These are phyloP conservation scores for Drosophila busckii DNA, from an alignment of 1,140 invertebrate genomes.

Conservation along the genomic window DNA sequence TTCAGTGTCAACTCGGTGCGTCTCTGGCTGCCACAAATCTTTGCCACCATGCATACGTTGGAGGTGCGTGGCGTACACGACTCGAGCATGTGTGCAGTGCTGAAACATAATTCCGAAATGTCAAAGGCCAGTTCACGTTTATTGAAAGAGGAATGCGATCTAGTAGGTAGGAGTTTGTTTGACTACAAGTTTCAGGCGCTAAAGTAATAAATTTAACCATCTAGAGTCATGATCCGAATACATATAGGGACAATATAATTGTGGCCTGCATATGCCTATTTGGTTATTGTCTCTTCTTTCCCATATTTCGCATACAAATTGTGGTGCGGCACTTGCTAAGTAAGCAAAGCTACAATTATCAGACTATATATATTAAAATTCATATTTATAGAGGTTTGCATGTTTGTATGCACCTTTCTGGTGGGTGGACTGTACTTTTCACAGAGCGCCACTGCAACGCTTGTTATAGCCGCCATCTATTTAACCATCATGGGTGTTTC, in stretches of 20 bases:
- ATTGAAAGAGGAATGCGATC: constrained; percentile 38
- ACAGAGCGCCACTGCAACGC: constrained; percentile 2
- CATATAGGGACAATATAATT: constrained; percentile 49
- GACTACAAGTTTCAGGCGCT: constrained; percentile 21
- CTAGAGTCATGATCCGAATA: constrained; percentile 31
- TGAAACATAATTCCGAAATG: constrained; percentile 24
- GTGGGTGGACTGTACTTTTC: constrained; percentile 49
- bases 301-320: constrained; percentile 29
- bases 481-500: constrained; percentile 80
- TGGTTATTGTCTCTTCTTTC: constrained; percentile 49
- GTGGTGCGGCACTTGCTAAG: constrained; percentile 47
- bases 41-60: constrained; percentile 79
- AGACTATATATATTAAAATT: neutral
- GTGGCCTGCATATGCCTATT: constrained; percentile 40
- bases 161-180: constrained; percentile 55
- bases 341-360: constrained; percentile 14
- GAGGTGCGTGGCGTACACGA: constrained; percentile 79
- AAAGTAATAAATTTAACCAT: constrained; percentile 39
- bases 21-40: constrained; percentile 81
- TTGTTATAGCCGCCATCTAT: constrained; percentile 36
- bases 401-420: constrained; percentile 44
- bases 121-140: neutral
- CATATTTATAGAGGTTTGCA: constrained; percentile 34
- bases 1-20: constrained; percentile 55
- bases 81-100: constrained; percentile 77